Conservation (phyloP, 1,140 invertebrate species). For the Globodera rostochiensis region DNA sequence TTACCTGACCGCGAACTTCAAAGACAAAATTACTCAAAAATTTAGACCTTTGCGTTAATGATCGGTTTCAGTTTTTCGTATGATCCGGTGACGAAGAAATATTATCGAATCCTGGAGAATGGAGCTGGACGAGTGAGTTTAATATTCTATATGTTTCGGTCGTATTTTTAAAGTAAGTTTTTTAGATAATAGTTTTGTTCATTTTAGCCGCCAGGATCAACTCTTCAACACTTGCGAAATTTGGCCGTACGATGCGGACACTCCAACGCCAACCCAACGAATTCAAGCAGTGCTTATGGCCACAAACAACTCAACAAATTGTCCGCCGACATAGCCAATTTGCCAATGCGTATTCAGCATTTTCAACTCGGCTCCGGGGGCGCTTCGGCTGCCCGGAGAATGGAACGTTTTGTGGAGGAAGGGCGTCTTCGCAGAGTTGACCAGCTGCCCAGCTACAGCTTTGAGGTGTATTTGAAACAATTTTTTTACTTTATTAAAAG, state of each 20-base stretch:
- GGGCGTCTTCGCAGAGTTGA: conserved; percentile 2
- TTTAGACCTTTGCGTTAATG: neutral
- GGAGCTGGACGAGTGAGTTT: conserved; percentile 17
- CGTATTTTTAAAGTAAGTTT: neutral
- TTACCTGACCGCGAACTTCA: too few species aligned
- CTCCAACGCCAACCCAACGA: neutral
- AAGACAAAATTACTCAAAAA: too few species aligned
- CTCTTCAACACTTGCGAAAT: conserved; percentile 15
- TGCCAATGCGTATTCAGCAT: neutral
- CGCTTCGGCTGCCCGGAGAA: neutral
- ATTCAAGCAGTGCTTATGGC: neutral
- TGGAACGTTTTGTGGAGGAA: conserved; percentile 4
- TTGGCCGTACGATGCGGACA: conserved; percentile 9
- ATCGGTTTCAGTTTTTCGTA: conserved; percentile 14
- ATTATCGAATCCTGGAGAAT: conserved; percentile 26
- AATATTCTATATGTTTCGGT: neutral
- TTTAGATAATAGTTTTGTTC: neutral
- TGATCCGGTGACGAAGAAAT: conserved; percentile 21
- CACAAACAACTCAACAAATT: neutral
- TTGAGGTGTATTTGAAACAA: conserved; percentile 21
- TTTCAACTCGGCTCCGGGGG: neutral
- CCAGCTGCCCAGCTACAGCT: conserved; percentile 28
- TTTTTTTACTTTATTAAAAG: neutral
- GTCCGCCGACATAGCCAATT: neutral
- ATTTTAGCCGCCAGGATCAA: conserved; percentile 33